Conservation (phyloP, 2,113 vertebrate species). For the Aphyosemion australe region DNA sequence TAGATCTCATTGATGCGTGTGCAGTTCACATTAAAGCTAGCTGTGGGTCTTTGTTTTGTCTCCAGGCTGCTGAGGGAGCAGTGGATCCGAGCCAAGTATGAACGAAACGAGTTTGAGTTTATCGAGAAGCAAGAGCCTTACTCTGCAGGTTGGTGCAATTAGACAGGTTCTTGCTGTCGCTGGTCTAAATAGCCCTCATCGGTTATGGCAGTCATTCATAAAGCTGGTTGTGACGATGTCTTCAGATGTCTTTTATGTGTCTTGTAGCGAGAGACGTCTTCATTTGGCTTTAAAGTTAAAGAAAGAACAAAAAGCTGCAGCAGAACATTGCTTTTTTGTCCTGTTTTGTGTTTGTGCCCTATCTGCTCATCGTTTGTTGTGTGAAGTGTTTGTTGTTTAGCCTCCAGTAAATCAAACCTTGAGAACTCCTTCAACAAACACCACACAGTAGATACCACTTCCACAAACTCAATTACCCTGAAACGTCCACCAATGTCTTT, state of each 20-base stretch:
- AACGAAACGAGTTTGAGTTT: slow-evolving; percentile 91
- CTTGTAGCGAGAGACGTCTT: too few relatives aligned
- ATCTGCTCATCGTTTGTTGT: neutral
- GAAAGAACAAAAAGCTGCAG: too few relatives aligned
- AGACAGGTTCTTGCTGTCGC: too few relatives aligned
- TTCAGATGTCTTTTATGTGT: too few relatives aligned
- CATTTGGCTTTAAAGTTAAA: too few relatives aligned
- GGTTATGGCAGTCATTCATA: too few relatives aligned
- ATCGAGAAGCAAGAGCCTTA: slow-evolving; percentile 95
- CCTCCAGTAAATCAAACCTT: slow-evolving; percentile 42
- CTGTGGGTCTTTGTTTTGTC: slow-evolving; percentile 36
- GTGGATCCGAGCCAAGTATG: slow-evolving; percentile 96
- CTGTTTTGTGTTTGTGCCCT: neutral
- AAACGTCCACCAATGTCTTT: slow-evolving; percentile 25
- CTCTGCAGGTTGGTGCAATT: slow-evolving; percentile 84
- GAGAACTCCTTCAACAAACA: slow-evolving; percentile 36
- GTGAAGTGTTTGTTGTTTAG: slow-evolving; percentile 33
- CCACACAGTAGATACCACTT: slow-evolving; percentile 9
- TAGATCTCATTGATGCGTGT: slow-evolving; percentile 10
- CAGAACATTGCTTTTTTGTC: too few relatives aligned
- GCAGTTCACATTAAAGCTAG: slow-evolving; percentile 20
- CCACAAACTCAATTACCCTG: slow-evolving; percentile 30
- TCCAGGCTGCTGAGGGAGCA: slow-evolving; percentile 91
- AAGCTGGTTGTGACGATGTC: too few relatives aligned
- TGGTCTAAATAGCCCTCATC: too few relatives aligned